phyloP scores from a whole-genome alignment of 1,140 invertebrate species.

The Mycetomoellerius zeteki region DNA sequence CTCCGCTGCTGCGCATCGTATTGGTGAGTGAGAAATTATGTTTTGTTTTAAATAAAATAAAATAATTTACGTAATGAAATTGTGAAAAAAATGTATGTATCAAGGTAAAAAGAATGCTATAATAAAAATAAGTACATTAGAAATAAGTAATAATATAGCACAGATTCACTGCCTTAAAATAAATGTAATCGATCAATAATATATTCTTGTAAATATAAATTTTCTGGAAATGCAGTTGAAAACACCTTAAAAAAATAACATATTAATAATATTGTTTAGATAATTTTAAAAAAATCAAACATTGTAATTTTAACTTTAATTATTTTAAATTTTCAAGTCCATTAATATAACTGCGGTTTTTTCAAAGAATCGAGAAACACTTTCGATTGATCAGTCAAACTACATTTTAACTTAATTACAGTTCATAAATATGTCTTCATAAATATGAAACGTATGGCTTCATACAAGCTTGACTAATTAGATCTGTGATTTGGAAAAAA shows the following conservation, averaged over 20 bases:
- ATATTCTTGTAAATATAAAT: no score
- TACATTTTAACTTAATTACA: conserved; percentile 63
- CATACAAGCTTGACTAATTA: conserved; percentile 30
- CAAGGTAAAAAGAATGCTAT: not conserved
- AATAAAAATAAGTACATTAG: no score
- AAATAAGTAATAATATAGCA: not conserved
- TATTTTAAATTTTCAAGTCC: no score
- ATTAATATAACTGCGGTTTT: not conserved
- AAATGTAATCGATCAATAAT: no score
- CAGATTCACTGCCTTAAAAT: not conserved
- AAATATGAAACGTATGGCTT: conserved; percentile 24
- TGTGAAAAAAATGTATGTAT: not conserved
- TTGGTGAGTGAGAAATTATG: not conserved
- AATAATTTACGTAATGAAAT: not conserved
- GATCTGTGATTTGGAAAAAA: not conserved
- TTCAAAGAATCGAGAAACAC: not conserved
- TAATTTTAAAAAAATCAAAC: no score
- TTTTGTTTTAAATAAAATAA: not conserved
- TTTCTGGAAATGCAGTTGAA: no score
- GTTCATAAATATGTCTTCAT: conserved; percentile 11
- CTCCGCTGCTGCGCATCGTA: not conserved
- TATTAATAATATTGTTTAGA: no score
- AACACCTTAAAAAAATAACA: no score
- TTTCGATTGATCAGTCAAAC: conserved; percentile 42
- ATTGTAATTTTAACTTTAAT: no score